These are phyloP conservation scores for Theretra japonica DNA, from an alignment of 2,888 invertebrate species.

Conservation along the genomic window DNA sequence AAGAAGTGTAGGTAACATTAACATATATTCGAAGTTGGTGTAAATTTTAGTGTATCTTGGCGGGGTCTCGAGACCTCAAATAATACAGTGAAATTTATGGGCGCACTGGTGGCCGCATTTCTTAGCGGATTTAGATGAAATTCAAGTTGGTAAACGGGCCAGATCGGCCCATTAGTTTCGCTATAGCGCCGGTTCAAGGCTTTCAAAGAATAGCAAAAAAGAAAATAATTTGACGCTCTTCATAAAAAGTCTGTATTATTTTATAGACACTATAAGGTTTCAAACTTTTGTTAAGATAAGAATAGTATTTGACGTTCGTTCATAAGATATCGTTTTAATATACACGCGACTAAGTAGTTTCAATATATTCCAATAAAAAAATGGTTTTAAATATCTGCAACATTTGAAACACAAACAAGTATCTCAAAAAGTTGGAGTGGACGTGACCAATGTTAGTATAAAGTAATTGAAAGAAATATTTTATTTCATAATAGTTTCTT, in stretches of 20 bases:
- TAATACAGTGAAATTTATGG: slow-evolving; percentile 21
- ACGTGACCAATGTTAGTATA: too few species aligned
- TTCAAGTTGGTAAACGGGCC: slow-evolving; percentile 22
- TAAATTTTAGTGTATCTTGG: slow-evolving; percentile 8
- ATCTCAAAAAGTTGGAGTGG: too few species aligned
- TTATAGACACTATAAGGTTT: not conserved
- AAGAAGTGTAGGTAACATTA: not conserved
- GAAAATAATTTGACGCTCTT: not conserved
- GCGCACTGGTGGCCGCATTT: slow-evolving; percentile 13
- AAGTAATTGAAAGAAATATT: too few species aligned
- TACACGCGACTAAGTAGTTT: too few species aligned
- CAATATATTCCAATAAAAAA: too few species aligned
- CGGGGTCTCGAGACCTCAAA: slow-evolving; percentile 7
- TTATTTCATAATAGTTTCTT: too few species aligned
- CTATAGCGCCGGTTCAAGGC: not conserved
- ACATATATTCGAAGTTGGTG: slow-evolving; percentile 12
- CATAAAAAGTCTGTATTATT: not conserved
- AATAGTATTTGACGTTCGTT: too few species aligned
- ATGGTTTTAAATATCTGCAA: too few species aligned
- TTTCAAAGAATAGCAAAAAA: not conserved
- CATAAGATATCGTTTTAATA: too few species aligned
- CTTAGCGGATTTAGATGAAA: slow-evolving; percentile 14
- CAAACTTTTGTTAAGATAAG: not conserved
- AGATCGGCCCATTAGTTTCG: not conserved
- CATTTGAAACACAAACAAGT: too few species aligned